These are phyloP conservation scores for Pseudotriccus pelzelni DNA, from an alignment of 2,797 vertebrate genomes.

Conservation along the genomic window DNA sequence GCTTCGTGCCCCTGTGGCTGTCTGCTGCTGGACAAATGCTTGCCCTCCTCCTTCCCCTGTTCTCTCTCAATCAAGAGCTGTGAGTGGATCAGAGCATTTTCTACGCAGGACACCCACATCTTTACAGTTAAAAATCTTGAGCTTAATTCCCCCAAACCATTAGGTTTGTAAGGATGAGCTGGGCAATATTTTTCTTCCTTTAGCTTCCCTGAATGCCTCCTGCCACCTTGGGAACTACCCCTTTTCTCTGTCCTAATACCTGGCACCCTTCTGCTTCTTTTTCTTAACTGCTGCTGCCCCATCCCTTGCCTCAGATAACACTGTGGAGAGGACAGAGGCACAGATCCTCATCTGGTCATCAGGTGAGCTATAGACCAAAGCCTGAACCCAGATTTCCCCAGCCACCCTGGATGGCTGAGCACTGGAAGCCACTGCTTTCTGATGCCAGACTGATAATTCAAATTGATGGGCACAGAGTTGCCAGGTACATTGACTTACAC, in stretches of 20 bases:
- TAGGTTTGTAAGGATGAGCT: neutral
- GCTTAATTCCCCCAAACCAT: neutral
- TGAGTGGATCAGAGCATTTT: neutral
- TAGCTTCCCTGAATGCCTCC: fast-evolving
- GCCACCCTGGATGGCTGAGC: neutral
- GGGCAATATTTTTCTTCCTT: neutral
- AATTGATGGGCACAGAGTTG: neutral
- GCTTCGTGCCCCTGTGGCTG: constrained; percentile 38
- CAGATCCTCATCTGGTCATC: neutral
- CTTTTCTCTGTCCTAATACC: neutral
- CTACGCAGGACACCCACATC: neutral
- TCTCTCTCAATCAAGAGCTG: neutral
- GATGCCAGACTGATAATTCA: neutral
- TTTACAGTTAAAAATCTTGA: neutral
- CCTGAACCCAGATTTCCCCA: neutral
- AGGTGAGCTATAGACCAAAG: neutral
- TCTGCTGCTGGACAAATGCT: constrained; percentile 22
- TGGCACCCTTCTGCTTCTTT: neutral
- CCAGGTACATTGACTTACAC: neutral
- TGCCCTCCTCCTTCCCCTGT: neutral
- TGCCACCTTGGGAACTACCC: fast-evolving
- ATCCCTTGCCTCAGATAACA: neutral
- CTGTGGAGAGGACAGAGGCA: fast-evolving
- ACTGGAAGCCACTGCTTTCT: neutral
- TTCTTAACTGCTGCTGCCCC: neutral